Conservation (phyloP, 2,113 vertebrate species). For the Laterallus jamaicensis region DNA sequence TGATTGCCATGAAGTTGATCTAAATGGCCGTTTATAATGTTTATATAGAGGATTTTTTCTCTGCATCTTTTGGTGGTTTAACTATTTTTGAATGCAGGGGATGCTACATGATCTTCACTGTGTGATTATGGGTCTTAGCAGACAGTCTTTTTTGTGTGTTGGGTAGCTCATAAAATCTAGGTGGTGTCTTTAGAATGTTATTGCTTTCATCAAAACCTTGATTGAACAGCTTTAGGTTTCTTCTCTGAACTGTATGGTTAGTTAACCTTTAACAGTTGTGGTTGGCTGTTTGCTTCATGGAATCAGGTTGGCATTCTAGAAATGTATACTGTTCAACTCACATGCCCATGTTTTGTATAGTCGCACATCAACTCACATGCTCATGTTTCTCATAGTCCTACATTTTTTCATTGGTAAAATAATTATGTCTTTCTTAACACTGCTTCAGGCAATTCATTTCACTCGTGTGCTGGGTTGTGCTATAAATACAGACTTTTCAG, state of each 20-base stretch:
- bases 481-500: neutral
- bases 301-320: neutral
- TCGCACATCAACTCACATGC: neutral
- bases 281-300: neutral
- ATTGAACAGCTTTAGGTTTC: constrained; percentile 1
- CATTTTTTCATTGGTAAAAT: neutral
- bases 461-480: neutral
- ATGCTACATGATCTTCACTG: neutral
- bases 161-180: neutral
- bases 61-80: neutral
- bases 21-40: neutral
- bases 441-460: neutral
- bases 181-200: neutral
- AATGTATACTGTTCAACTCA: neutral
- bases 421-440: neutral
- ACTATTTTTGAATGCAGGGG: neutral
- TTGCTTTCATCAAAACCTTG: constrained; percentile 9
- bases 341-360: neutral
- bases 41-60: neutral
- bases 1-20: neutral
- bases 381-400: neutral
- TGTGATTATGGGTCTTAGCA: neutral
- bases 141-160: neutral
- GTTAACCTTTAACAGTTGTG: neutral
- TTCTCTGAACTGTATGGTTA: neutral